phyloP scores from a whole-genome alignment of 2,797 vertebrate genomes.

The Cuniculus paca region DNA sequence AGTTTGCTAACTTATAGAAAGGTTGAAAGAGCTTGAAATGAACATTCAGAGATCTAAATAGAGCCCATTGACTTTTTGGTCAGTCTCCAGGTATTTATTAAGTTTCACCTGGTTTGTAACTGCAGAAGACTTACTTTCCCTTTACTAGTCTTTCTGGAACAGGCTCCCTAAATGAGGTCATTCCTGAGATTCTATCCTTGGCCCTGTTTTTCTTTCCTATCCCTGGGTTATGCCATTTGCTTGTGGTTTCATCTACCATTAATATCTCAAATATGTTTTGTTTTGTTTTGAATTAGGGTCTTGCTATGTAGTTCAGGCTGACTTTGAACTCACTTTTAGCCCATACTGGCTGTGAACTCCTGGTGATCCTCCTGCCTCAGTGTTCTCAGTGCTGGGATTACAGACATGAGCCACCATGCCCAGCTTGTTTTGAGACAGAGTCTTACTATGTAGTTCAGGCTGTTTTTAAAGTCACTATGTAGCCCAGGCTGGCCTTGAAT shows the following conservation, averaged over 20 bases:
- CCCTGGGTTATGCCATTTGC: not conserved
- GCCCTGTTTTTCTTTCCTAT: not conserved
- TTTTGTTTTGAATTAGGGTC: not conserved
- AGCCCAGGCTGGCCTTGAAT: not conserved
- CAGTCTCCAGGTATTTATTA: not conserved
- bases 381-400: not conserved
- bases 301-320: not conserved
- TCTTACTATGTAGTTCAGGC: not conserved
- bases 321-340: not conserved
- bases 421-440: not conserved
- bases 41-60: conserved; percentile 34
- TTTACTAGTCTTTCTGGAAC: not conserved
- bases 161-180: not conserved
- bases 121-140: not conserved
- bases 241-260: conserved; percentile 18
- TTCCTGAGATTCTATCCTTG: conserved; percentile 6
- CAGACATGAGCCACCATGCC: not conserved
- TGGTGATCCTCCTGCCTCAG: not conserved
- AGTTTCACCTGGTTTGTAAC: conserved; percentile 20
- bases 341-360: not conserved
- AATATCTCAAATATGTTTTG: not conserved
- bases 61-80: conserved; percentile 24
- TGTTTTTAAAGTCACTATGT: not conserved
- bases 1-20: not conserved
- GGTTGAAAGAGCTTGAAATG: conserved; percentile 39